Conservation (phyloP, 92 coral and sea anemone genomes). For the Parazoanthus swiftii region DNA sequence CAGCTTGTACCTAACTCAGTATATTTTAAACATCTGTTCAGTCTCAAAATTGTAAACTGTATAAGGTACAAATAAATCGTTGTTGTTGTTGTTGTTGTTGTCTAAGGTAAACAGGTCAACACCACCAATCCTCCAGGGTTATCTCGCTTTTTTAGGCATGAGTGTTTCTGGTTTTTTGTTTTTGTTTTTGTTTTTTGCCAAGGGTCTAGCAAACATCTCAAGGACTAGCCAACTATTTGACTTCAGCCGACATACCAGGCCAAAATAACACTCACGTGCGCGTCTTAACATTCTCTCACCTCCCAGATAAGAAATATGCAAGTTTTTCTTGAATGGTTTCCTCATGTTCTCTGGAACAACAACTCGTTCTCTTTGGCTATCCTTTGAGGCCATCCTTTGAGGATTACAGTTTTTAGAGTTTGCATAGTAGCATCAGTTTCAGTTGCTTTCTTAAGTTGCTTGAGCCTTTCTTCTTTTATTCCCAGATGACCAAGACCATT, state of each 20-base stretch:
- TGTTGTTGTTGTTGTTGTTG: no score
- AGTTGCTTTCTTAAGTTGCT: conserved; percentile 11
- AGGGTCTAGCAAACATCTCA: conserved; percentile 32
- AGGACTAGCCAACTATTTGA: conserved; percentile 28
- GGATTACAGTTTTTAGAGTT: conserved; percentile 19
- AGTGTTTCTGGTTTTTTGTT: conserved; percentile 13
- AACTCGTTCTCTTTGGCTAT: neutral
- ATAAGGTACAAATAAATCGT: no score
- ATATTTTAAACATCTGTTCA: no score
- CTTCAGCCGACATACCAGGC: conserved; percentile 51
- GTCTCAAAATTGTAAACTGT: no score
- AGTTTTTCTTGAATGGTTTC: neutral
- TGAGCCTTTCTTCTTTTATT: conserved; percentile 12
- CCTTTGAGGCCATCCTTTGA: conserved; percentile 45
- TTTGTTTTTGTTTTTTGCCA: conserved; percentile 19
- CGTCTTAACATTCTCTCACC: conserved; percentile 35
- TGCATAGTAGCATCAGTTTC: conserved; percentile 2
- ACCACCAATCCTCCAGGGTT: conserved; percentile 45
- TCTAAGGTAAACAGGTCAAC: conserved; percentile 32
- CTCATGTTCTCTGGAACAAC: conserved; percentile 28
- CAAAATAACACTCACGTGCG: conserved; percentile 31
- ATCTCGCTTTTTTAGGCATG: conserved; percentile 31
- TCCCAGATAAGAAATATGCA: conserved; percentile 33
- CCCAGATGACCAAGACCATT: conserved; percentile 24
- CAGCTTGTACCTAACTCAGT: no score